phyloP scores from a whole-genome alignment of 2,113 vertebrate genomes.

The Hiodon tergisus region DNA sequence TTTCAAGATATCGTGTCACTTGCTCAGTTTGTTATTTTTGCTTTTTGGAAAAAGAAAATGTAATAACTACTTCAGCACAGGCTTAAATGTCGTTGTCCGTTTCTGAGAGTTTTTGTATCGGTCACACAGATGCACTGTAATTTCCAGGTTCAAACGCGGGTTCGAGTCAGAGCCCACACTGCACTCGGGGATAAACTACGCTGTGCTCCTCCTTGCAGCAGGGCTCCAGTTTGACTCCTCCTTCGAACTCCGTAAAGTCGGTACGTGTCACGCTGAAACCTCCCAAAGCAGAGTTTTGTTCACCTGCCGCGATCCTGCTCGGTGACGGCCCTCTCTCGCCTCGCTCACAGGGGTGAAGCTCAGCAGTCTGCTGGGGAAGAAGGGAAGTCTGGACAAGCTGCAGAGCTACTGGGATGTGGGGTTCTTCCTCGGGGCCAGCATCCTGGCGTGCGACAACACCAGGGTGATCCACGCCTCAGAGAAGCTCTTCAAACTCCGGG shows the following conservation, averaged over 20 bases:
- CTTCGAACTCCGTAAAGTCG: constrained; percentile 97
- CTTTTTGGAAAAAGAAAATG: too few species aligned
- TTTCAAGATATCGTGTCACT: constrained; percentile 34
- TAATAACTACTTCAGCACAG: too few species aligned
- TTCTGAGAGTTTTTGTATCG: too few species aligned
- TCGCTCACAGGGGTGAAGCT: constrained; percentile 82
- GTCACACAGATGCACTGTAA: background rate
- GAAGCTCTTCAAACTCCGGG: constrained; percentile 94
- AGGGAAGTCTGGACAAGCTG: constrained; percentile 92
- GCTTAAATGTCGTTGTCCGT: too few species aligned
- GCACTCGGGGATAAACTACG: constrained; percentile 97
- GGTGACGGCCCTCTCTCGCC: background rate
- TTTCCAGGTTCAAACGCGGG: constrained; percentile 84
- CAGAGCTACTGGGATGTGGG: constrained; percentile 99
- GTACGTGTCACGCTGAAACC: constrained; percentile 60
- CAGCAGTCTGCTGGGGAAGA: constrained; percentile 93
- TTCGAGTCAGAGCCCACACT: constrained; percentile 97
- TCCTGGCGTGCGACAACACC: constrained; percentile 87
- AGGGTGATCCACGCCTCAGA: constrained; percentile 93
- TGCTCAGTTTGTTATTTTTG: constrained; percentile 36
- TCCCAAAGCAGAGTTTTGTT: background rate
- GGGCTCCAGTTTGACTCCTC: constrained; percentile 96
- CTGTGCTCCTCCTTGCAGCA: constrained; percentile 87
- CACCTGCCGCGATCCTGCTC: background rate
- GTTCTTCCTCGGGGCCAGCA: constrained; percentile 92